Evolutionary conservation across 2,888 invertebrate species (phyloP).

Genomic region (Cataglyphis altisquamis): DNA sequence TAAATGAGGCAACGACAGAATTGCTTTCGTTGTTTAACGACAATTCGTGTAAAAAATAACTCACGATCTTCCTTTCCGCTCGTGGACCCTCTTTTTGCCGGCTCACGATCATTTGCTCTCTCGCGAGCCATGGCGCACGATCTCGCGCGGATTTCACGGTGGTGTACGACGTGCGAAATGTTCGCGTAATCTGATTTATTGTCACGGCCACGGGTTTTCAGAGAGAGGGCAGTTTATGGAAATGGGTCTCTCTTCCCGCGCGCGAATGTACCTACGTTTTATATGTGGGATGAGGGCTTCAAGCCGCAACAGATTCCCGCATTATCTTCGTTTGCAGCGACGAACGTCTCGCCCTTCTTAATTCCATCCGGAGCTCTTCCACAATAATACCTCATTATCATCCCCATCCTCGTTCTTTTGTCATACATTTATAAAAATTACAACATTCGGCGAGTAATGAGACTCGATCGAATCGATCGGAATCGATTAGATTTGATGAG

Average conservation of each 20-base stretch:
- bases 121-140: slow-evolving; percentile 31
- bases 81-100: background rate
- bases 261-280: background rate
- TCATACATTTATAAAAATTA: background rate
- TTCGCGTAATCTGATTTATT: slow-evolving; percentile 76
- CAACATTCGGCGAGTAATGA: background rate
- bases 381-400: background rate
- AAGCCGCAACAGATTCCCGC: slow-evolving; percentile 6
- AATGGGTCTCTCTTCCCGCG: slow-evolving; percentile 32
- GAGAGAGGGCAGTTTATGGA: slow-evolving; percentile 52
- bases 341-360: slow-evolving; percentile 8
- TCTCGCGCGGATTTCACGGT: slow-evolving; percentile 50
- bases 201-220: slow-evolving; percentile 58
- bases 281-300: background rate
- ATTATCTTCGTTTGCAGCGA: slow-evolving; percentile 17
- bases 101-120: slow-evolving; percentile 20
- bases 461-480: background rate
- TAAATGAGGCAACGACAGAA: background rate
- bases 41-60: background rate
- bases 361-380: background rate
- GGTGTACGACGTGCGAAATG: slow-evolving; percentile 64
- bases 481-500: background rate
- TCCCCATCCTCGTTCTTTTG: background rate
- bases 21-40: slow-evolving; percentile 34
- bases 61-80: slow-evolving; percentile 1